Evolutionary conservation across 2,888 invertebrate species (phyloP), one percentile per base, ranked within the genome.

Genomic region (Copidosoma aretas): DNA sequence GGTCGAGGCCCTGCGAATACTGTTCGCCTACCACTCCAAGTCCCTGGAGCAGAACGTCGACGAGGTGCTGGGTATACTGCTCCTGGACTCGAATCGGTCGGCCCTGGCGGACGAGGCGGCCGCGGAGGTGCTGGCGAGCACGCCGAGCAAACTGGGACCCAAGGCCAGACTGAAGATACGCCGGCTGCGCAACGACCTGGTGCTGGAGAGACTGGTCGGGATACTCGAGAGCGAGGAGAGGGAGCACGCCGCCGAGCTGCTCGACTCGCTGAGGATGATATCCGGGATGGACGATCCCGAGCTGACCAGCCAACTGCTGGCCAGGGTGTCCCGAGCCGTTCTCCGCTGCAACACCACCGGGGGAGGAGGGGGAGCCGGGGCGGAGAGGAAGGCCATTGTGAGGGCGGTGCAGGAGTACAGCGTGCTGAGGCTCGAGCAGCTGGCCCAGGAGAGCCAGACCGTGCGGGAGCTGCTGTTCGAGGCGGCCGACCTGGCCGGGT

Each of bases 401-500:
- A 84, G 87, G 56, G 89, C 90, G 0, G 88, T 91, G 0, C 87
- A 89, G 78, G 88, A 89, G 77, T 86, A 87, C 1, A 89, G 90
- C 77, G 87, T 88, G 63, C 85, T 87, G 73, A 86, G 86, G 58
- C 83, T 91, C 0, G 86, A 88, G 75, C 82, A 86, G 52, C 77
- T 90, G 25, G 84, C 86, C 68, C 84, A 86, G 61, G 83, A 85
- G 24, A 83, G 85, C 10, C 14, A 22, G 8, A 17, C 17, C 4
- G 76, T 82, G 17, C 70, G 79, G 0, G 83, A 84, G 61, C 81
- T 89, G 72, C 83, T 91, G 14, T 82, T 87, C 5, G 91, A 92
- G 80, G 90, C 91, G 0, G 85, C 89, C 0, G 90, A 90, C 24
- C 85, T 92, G 21, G 91, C 92, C 0, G 89, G 87, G 82, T 89